phyloP scores from a whole-genome alignment of 2,888 invertebrate genomes.

The Diplazon laetatorius region DNA sequence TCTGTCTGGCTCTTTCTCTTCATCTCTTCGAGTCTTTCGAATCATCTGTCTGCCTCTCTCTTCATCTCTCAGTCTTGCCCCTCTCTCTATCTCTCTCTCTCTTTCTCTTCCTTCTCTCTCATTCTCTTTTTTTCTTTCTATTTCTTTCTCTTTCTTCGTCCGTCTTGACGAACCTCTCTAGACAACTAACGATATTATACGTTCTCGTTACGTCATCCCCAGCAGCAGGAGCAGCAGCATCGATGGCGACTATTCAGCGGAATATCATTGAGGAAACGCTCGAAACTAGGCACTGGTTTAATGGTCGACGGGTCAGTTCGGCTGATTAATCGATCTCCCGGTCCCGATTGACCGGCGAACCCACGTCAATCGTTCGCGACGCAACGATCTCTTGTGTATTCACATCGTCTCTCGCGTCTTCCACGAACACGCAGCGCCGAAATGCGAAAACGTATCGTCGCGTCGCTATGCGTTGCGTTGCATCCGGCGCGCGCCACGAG shows the following conservation, averaged over 20 bases:
- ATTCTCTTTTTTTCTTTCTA: too few relatives aligned
- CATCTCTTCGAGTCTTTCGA: too few relatives aligned
- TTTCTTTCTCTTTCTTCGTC: too few relatives aligned
- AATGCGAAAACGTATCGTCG: slow-evolving; percentile 39
- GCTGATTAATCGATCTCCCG: slow-evolving; percentile 64
- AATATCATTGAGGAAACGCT: slow-evolving; percentile 54
- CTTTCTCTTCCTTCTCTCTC: too few relatives aligned
- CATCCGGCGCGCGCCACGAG: slow-evolving; percentile 21
- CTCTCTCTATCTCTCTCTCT: too few relatives aligned
- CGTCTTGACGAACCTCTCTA: too few relatives aligned
- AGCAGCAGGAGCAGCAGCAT: slow-evolving; percentile 13
- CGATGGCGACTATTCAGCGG: slow-evolving; percentile 33
- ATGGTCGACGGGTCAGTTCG: slow-evolving; percentile 57
- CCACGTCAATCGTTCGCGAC: slow-evolving; percentile 43
- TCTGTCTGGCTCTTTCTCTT: too few relatives aligned
- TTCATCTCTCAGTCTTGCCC: neutral
- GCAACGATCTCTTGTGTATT: slow-evolving; percentile 28
- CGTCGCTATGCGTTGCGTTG: slow-evolving; percentile 42
- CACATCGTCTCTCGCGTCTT: slow-evolving; percentile 23
- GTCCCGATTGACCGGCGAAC: slow-evolving; percentile 48
- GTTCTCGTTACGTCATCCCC: slow-evolving; percentile 44
- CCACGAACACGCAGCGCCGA: slow-evolving; percentile 29
- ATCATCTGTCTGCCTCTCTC: too few relatives aligned
- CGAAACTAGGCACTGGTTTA: slow-evolving; percentile 53
- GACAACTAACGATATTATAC: slow-evolving; percentile 19